Evolutionary conservation across 2,113 vertebrate genomes (phyloP), one percentile per base, ranked within the genome.

Genomic region (Pitta sordida): DNA sequence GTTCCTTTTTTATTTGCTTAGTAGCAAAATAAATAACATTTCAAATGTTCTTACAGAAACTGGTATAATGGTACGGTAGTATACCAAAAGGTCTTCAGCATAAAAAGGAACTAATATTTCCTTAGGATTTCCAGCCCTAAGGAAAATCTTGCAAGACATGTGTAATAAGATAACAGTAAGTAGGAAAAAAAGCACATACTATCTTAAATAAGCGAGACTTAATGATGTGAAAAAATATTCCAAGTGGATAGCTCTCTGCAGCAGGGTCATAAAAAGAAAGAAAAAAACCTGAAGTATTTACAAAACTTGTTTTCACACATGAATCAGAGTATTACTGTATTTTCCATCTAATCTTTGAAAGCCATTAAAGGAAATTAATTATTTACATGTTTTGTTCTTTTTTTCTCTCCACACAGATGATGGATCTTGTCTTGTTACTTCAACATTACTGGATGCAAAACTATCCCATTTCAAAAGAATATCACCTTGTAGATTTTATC

Each of bases 291-390:
- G 10, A 76, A 91, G 91, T 90, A 59, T 80, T 91, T 94, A 77
- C 43, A 85, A 65, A 85, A 32, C 22, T 55, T 60, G 32, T 80
- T 89, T 95, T 90, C 87, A 93, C 41, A 91, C 24, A 70, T 32
- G 36, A 95, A 80, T 81, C 32, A 11, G 89, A 90, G 55, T 74
- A 62, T 70, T 77, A 63, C 17, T 43, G 20, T 71, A 44, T 83
- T 78, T 96, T 90, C 75, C 48, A 94, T 83, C 75, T 74, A 53
- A 27, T 55, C 37, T 74, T 91, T 76, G 43, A 94, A 95, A 94
- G 63, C 71, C 88, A 93, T 94, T 91, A 95, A 69, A 11, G 36
- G 37, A 89, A 92, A 96, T 95, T 87, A 92, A 96, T 77, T 94
- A 91, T 91, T 95, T 94, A 94, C 51, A 9, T 27, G 56, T 83